Evolutionary conservation across 2,797 vertebrate genomes (phyloP).

Genomic region (Tokudaia tokunoshimensis): DNA sequence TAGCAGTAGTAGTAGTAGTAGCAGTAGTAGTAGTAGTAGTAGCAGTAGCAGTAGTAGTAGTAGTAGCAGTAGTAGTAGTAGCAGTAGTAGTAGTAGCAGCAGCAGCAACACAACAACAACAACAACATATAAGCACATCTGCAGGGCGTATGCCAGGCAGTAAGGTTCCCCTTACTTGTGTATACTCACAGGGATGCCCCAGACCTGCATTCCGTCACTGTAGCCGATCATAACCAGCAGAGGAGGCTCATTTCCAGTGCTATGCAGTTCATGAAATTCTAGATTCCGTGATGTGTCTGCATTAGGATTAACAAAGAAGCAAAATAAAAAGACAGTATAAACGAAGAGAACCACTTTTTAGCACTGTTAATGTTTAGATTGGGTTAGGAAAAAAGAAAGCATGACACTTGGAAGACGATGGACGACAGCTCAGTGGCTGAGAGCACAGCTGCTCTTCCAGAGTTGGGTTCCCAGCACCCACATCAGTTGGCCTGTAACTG

Average conservation of each 20-base stretch:
- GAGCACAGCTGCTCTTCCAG: background rate
- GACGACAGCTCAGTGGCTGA: background rate
- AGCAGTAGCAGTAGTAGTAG: background rate
- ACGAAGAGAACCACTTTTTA: conserved; percentile 43
- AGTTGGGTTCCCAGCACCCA: background rate
- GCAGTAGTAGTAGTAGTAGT: fast-evolving
- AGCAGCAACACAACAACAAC: fast-evolving
- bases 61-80: background rate
- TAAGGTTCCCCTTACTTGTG: background rate
- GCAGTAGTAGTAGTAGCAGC: fast-evolving
- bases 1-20: too few relatives aligned
- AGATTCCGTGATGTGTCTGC: conserved; percentile 95
- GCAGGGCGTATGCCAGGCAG: background rate
- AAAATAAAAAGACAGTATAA: conserved; percentile 57
- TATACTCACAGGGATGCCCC: conserved; percentile 97
- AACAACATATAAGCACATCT: background rate
- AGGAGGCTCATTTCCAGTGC: conserved; percentile 94
- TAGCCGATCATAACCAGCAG: conserved; percentile 97
- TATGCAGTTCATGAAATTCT: conserved; percentile 96
- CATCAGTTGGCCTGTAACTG: background rate
- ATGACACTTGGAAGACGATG: too few relatives aligned
- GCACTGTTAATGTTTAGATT: background rate
- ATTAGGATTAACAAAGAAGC: conserved; percentile 60
- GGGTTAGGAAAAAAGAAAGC: background rate
- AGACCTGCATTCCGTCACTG: conserved; percentile 97